A percentile compares a stretch with the other conserved stretches of the same genome.
Evolutionary conservation across 2,797 vertebrate species (phyloP).

Genomic region (Lepilemur ruficaudatus): DNA sequence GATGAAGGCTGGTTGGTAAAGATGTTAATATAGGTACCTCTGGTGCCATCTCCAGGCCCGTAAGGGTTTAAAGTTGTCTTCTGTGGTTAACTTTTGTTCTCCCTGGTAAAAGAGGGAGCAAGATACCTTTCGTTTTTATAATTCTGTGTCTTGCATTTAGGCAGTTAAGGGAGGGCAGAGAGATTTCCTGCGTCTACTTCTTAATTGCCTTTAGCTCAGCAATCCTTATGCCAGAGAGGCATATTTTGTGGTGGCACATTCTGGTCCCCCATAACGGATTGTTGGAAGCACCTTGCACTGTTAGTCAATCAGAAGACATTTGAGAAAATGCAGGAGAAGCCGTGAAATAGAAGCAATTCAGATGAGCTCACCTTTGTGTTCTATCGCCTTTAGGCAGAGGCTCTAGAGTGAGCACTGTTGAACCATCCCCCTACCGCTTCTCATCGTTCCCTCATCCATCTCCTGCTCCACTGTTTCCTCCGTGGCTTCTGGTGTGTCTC

Average conservation of each 20-base stretch:
- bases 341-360: not conserved
- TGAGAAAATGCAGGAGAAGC: not conserved
- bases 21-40: not conserved
- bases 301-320: not conserved
- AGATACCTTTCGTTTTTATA: not conserved
- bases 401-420: not conserved
- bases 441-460: not conserved
- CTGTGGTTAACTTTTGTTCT: not conserved
- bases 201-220: not conserved
- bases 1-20: not conserved
- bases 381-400: not conserved
- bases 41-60: not conserved
- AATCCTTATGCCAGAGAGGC: not conserved
- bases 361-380: not conserved
- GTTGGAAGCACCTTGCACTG: not conserved
- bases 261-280: not conserved
- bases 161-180: not conserved
- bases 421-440: not conserved
- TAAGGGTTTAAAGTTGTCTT: not conserved
- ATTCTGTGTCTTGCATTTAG: not conserved
- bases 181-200: not conserved
- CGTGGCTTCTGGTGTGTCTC: not conserved
- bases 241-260: not conserved
- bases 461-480: fast-evolving
- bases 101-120: not conserved